Conservation (phyloP, 2,888 invertebrate genomes). For the Rhimphoctona megacephalus region DNA sequence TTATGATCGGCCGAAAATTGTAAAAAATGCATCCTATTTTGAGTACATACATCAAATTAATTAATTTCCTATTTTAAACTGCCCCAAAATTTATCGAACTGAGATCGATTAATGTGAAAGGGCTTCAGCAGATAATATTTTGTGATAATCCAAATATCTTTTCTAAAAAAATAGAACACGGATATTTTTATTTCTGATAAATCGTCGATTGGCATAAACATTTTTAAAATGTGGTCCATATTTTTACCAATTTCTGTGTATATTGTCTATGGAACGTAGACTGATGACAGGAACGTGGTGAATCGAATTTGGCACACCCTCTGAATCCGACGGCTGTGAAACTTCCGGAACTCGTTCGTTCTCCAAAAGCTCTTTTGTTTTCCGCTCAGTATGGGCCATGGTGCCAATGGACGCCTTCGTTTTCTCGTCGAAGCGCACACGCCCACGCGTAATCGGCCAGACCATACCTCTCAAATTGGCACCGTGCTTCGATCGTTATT, state of each 20-base stretch:
- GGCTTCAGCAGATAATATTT: too few relatives aligned
- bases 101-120: too few relatives aligned
- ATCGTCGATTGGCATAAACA: not conserved
- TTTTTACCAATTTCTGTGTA: not conserved
- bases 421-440: slow-evolving; percentile 33
- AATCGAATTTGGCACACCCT: slow-evolving; percentile 65
- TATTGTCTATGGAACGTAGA: too few relatives aligned
- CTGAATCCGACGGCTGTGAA: slow-evolving; percentile 39
- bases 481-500: slow-evolving; percentile 58
- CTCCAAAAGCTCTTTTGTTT: slow-evolving; percentile 64
- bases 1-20: too few relatives aligned
- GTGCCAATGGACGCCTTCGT: slow-evolving; percentile 34
- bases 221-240: not conserved
- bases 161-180: not conserved
- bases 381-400: slow-evolving; percentile 5
- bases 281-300: slow-evolving; percentile 15
- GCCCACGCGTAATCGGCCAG: slow-evolving; percentile 61
- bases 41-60: too few relatives aligned
- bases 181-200: not conserved
- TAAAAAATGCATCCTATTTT: too few relatives aligned
- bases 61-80: too few relatives aligned
- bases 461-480: slow-evolving; percentile 64
- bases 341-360: slow-evolving; percentile 66
- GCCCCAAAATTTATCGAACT: too few relatives aligned
- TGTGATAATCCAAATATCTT: too few relatives aligned